Percentiles rank a stretch among this genome's conserved stretches.
Conservation (phyloP, 2,888 invertebrate species). For the Zygogramma bicolorata region DNA sequence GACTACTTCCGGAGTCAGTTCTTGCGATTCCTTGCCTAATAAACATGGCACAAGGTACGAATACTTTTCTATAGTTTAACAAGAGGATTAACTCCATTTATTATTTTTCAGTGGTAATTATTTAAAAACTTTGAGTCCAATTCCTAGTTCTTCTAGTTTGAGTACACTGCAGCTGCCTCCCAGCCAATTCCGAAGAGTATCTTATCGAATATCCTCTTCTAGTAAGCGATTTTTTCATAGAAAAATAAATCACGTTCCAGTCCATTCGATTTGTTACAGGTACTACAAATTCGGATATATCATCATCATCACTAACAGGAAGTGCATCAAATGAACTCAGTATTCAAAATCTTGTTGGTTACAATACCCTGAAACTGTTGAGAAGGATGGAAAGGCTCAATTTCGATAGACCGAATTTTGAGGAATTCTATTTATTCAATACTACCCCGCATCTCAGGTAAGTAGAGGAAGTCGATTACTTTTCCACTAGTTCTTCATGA, state of each 20-base stretch:
- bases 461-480: conserved; percentile 32
- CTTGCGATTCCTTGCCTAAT: conserved; percentile 75
- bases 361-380: conserved; percentile 78
- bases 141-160: conserved; percentile 86
- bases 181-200: conserved; percentile 62
- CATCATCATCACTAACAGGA: conserved; percentile 68
- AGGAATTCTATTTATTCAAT: conserved; percentile 49
- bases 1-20: conserved; percentile 85
- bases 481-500: too few relatives aligned
- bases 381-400: conserved; percentile 62
- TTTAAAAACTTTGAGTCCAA: conserved; percentile 86
- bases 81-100: not conserved
- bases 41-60: conserved; percentile 49
- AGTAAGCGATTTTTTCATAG: conserved; percentile 62
- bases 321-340: conserved; percentile 72
- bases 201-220: conserved; percentile 71
- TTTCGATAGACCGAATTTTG: conserved; percentile 43
- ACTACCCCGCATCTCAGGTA: conserved; percentile 48
- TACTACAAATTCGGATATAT: conserved; percentile 69
- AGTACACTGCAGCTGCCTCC: conserved; percentile 64
- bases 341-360: conserved; percentile 82
- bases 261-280: conserved; percentile 53
- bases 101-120: conserved; percentile 71
- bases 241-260: not conserved
- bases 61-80: not conserved